Evolutionary conservation across 2,888 invertebrate species (phyloP).

Genomic region (Spicauda simplicius): DNA sequence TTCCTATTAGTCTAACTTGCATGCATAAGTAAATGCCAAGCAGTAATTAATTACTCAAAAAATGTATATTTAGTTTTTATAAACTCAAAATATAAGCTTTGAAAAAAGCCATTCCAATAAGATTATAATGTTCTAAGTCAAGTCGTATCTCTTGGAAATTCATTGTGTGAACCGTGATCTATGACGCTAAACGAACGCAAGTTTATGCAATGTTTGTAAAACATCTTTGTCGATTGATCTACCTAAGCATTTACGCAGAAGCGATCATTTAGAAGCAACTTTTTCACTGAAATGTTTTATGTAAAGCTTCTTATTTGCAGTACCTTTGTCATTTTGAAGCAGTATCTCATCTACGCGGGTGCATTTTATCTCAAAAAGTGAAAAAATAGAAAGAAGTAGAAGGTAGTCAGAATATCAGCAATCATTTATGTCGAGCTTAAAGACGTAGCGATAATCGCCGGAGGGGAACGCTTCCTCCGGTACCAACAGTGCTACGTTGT

Average conservation of each 20-base stretch:
- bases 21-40: conserved; percentile 84
- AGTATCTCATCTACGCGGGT: conserved; percentile 79
- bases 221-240: conserved; percentile 58
- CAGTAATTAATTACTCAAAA: conserved; percentile 67
- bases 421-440: conserved; percentile 76
- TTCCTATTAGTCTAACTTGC: conserved; percentile 77
- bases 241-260: conserved; percentile 77
- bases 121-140: conserved; percentile 61
- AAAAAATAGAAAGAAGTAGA: conserved; percentile 79
- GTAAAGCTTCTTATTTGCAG: conserved; percentile 77
- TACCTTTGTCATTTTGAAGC: conserved; percentile 74
- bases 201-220: conserved; percentile 58
- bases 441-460: conserved; percentile 75
- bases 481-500: conserved; percentile 69
- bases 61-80: conserved; percentile 43
- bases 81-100: conserved; percentile 72
- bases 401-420: conserved; percentile 78
- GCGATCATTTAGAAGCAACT: conserved; percentile 76
- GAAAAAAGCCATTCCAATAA: conserved; percentile 81
- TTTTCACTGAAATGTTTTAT: conserved; percentile 61
- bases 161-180: conserved; percentile 72
- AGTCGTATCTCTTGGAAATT: conserved; percentile 66
- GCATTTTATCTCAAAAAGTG: conserved; percentile 79
- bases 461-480: conserved; percentile 68
- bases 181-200: conserved; percentile 73